phyloP scores from a whole-genome alignment of 2,888 invertebrate species.

The Latheticus oryzae region DNA sequence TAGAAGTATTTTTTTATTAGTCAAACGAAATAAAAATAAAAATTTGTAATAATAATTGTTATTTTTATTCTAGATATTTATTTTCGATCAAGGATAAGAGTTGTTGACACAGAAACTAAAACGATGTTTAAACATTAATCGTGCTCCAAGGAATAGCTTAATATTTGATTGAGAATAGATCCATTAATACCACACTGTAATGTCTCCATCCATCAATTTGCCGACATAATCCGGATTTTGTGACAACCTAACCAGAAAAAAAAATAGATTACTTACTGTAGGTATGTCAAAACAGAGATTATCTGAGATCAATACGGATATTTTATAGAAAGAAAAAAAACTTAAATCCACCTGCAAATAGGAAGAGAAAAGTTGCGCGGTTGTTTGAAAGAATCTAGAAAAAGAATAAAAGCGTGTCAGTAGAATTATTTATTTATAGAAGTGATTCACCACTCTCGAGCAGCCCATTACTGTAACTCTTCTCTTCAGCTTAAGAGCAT shows the following conservation, averaged over 20 bases:
- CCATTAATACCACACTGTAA: slow-evolving; percentile 32
- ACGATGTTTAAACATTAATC: slow-evolving; percentile 28
- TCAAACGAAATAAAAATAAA: too few relatives aligned
- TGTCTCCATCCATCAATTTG: slow-evolving; percentile 37
- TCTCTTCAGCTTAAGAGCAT: slow-evolving; percentile 21
- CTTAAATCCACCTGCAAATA: slow-evolving; percentile 10
- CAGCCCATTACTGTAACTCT: slow-evolving; percentile 18
- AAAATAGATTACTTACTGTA: slow-evolving; percentile 32
- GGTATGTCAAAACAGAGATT: slow-evolving; percentile 28
- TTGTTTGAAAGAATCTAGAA: slow-evolving; percentile 9
- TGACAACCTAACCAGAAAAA: slow-evolving; percentile 25
- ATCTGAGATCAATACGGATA: slow-evolving; percentile 26
- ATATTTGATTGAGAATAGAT: slow-evolving; percentile 36
- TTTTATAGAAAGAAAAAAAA: too few relatives aligned
- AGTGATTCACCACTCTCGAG: slow-evolving; percentile 24
- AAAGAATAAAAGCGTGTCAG: slow-evolving; percentile 27
- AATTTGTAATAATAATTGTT: too few relatives aligned
- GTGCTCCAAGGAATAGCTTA: slow-evolving; percentile 27
- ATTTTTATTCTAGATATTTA: too few relatives aligned
- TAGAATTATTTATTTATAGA: slow-evolving; percentile 27
- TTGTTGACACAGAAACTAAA: slow-evolving; percentile 10
- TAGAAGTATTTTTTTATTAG: too few relatives aligned
- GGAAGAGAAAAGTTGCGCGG: slow-evolving; percentile 1
- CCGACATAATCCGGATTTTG: slow-evolving; percentile 24
- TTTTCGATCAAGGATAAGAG: too few relatives aligned